Conservation (phyloP, 2,888 invertebrate genomes). For the Clanis bilineata region DNA sequence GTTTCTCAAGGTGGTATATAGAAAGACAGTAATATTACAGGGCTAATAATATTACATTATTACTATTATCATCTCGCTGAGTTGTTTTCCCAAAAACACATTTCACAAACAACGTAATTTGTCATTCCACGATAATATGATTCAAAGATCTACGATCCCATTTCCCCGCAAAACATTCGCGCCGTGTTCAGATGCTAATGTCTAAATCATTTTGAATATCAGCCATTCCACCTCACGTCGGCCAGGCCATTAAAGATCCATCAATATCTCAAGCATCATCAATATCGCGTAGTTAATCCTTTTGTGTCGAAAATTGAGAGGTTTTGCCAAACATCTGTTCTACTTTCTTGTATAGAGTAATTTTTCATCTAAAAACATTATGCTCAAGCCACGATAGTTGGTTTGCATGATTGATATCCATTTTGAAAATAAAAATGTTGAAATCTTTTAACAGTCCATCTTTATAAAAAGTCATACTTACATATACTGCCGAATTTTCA, state of each 20-base stretch:
- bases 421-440: neutral
- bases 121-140: neutral
- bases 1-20: no score
- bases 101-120: neutral
- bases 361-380: neutral
- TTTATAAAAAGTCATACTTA: no score
- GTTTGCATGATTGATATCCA: neutral
- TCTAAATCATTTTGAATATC: conserved; percentile 17
- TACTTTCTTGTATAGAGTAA: neutral
- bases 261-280: conserved; percentile 31
- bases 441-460: no score
- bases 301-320: conserved; percentile 19
- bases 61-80: neutral
- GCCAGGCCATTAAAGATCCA: conserved; percentile 38
- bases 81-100: neutral
- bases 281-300: conserved; percentile 27
- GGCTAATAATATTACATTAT: neutral
- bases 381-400: neutral
- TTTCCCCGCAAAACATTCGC: neutral
- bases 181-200: conserved; percentile 10
- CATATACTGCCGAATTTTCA: no score
- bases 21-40: no score
- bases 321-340: neutral
- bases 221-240: conserved; percentile 23
- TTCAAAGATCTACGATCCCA: neutral